These are phyloP conservation scores for Aplocera efformata DNA, from an alignment of 2,888 invertebrate species.

Conservation along the genomic window DNA sequence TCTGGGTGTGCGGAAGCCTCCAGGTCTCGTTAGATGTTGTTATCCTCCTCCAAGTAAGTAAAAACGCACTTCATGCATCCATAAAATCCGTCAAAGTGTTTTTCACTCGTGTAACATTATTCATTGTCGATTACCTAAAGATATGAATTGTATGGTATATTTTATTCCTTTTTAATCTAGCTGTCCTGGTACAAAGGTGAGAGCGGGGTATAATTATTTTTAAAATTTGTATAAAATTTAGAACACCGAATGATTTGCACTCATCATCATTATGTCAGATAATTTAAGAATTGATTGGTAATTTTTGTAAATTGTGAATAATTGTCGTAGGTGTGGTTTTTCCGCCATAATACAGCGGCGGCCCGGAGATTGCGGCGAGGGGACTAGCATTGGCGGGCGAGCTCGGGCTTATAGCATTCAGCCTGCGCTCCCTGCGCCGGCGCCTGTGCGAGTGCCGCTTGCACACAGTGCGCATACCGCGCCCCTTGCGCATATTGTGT, in stretches of 20 bases:
- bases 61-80: background rate
- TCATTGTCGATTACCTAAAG: conserved; percentile 15
- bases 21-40: conserved; percentile 88
- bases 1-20: conserved; percentile 94
- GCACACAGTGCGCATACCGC: conserved; percentile 14
- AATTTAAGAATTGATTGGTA: too few species aligned
- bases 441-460: conserved; percentile 9
- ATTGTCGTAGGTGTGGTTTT: conserved; percentile 68
- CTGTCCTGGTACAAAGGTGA: too few species aligned
- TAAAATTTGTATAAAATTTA: too few species aligned
- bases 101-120: conserved; percentile 13
- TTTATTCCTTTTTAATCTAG: too few species aligned
- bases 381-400: conserved; percentile 83
- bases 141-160: background rate
- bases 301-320: conserved; percentile 6
- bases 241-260: too few species aligned
- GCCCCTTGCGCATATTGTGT: conserved; percentile 15
- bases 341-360: conserved; percentile 71
- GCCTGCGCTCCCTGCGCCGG: conserved; percentile 34
- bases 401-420: conserved; percentile 71
- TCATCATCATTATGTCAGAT: background rate
- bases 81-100: conserved; percentile 9
- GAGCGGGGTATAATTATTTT: too few species aligned
- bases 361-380: conserved; percentile 79
- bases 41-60: conserved; percentile 81